A percentile compares a stretch with the other conserved stretches of the same genome.
These are phyloP conservation scores for Andrena hattorfiana DNA, from an alignment of 2,888 invertebrate genomes.

Conservation along the genomic window DNA sequence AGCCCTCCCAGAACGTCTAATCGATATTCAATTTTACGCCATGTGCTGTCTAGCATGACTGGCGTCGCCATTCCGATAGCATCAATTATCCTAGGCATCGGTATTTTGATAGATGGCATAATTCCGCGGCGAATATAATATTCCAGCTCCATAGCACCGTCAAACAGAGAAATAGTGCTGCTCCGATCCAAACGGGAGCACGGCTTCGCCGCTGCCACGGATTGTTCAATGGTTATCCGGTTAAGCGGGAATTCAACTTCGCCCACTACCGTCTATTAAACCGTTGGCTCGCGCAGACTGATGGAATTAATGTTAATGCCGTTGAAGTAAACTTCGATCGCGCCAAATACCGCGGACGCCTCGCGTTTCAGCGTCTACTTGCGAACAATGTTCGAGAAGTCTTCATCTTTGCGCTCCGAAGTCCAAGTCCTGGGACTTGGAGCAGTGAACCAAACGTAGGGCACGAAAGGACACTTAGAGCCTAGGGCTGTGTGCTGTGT, in stretches of 20 bases:
- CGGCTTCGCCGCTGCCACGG: constrained; percentile 25
- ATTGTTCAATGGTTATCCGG: constrained; percentile 53
- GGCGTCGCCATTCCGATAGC: constrained; percentile 74
- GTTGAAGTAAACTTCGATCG: constrained; percentile 18
- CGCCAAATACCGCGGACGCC: not conserved
- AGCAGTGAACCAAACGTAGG: too few relatives aligned
- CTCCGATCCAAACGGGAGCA: constrained; percentile 57
- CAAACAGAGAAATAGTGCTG: constrained; percentile 60
- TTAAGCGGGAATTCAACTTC: constrained; percentile 39
- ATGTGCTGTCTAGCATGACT: constrained; percentile 76
- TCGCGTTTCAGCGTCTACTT: constrained; percentile 22
- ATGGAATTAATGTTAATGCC: constrained; percentile 55
- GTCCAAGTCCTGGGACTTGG: not conserved
- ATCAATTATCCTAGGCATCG: constrained; percentile 76
- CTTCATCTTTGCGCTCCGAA: not conserved
- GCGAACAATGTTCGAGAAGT: not conserved
- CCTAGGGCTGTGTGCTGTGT: too few relatives aligned
- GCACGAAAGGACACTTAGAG: too few relatives aligned
- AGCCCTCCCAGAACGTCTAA: constrained; percentile 69
- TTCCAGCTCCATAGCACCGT: constrained; percentile 62
- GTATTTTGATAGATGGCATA: constrained; percentile 76
- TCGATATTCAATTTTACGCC: constrained; percentile 77
- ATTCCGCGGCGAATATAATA: constrained; percentile 73
- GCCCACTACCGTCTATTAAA: constrained; percentile 30
- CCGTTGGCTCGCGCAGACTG: constrained; percentile 23